These are phyloP conservation scores for Siphlonurus alternatus DNA, from an alignment of 2,888 invertebrate genomes.

Conservation along the genomic window DNA sequence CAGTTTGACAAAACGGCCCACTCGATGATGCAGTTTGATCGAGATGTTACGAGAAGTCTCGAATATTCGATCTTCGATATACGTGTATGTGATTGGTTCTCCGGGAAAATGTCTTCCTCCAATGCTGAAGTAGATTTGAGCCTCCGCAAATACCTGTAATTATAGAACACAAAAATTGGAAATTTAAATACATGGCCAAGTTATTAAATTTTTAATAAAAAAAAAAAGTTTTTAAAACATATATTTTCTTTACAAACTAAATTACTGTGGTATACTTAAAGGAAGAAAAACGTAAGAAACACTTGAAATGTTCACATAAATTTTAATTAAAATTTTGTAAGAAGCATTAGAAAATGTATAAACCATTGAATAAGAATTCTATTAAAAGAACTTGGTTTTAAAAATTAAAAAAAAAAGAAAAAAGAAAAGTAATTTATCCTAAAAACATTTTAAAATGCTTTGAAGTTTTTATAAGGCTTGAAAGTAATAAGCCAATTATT, in stretches of 20 bases:
- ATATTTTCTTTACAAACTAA: background rate
- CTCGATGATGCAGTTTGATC: slow-evolving; percentile 62
- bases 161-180: slow-evolving; percentile 7
- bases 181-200: no score
- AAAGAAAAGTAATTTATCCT: background rate
- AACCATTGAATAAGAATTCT: background rate
- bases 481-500: no score
- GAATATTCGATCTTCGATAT: slow-evolving; percentile 59
- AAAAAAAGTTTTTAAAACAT: background rate
- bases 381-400: background rate
- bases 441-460: background rate
- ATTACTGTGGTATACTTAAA: background rate
- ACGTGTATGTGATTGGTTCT: slow-evolving; percentile 54
- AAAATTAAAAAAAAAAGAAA: background rate
- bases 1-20: slow-evolving; percentile 64
- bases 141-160: slow-evolving; percentile 60
- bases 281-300: no score
- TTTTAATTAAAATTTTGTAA: background rate
- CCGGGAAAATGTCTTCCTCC: slow-evolving; percentile 62
- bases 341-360: background rate
- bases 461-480: background rate
- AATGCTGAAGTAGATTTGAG: slow-evolving; percentile 60
- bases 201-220: background rate
- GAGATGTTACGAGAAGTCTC: slow-evolving; percentile 66
- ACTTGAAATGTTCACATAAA: background rate